Base-by-base conservation (phyloP, 2,113 vertebrate genomes). In the Australoheros scitulus region DNA sequence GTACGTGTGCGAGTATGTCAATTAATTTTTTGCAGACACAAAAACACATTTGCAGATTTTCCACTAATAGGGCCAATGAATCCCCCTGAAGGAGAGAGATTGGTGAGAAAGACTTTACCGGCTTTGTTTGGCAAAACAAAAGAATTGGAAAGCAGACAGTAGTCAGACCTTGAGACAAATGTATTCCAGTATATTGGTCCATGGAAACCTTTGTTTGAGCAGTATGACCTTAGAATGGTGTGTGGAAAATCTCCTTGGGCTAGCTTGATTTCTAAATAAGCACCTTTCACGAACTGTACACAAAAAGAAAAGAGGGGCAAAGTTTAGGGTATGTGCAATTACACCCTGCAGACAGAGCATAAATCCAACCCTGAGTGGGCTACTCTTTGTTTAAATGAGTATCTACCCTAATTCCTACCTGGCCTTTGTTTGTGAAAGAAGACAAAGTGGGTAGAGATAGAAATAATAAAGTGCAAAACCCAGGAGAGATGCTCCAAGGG, bases 381-480 rank as follows among this genome's bases (percentile, higher is more conserved):
- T 60, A 22, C 50, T 81, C 80, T 81, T 63, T 91, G 85, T 75
- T 78, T 82, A 87, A 89, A 85, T 78, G 56, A 77, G 76, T 18
- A 50, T 81, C 87, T 52, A 80, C 57, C 56, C 32, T 90, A 85
- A 91, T 89, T 89, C 82, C 85, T 88, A 88, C 85, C 89, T 85
- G 89, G 52, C 61, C 72, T 88, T 90, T 89, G 86, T 92, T 92
- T 93, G 89, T 80, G 47, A 61, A 81, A 78, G 70, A 89, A 79
- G 77, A 89, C 52, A 72, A 83, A 88, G 64, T 85, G 64, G 64
- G 79, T 14, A 50, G 72, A 79, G 43, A 81, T 50, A 20, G 77
- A 91, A 89, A 92, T 91, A 93, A 93, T 93, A 92, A 92, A 90
- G 79, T 77, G 68, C 11, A 83, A 90, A 88, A 89, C 92, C 90